A percentile compares a stretch with the other conserved stretches of the same genome.
phyloP scores from a whole-genome alignment of 2,888 invertebrate genomes.

The Xanthia icteritia region DNA sequence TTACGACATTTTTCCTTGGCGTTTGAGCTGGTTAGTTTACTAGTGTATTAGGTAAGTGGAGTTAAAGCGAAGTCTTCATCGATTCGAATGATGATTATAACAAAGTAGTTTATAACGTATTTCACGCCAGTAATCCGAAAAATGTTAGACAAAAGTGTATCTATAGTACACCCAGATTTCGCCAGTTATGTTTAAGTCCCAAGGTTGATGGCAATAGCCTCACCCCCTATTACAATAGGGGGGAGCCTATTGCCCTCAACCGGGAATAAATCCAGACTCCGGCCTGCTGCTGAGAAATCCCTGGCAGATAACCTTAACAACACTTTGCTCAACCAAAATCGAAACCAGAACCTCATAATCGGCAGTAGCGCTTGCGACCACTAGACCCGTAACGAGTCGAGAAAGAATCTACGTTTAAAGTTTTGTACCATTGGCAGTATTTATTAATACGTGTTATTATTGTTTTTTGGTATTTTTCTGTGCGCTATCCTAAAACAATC shows the following conservation, averaged over 20 bases:
- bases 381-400: background rate
- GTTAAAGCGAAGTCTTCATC: slow-evolving; percentile 11
- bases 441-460: fast-evolving
- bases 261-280: background rate
- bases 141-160: background rate
- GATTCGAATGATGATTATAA: background rate
- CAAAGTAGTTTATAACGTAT: background rate
- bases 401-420: background rate
- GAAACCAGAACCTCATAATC: background rate
- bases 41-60: slow-evolving; percentile 11
- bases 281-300: background rate
- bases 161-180: too few species aligned
- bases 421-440: background rate
- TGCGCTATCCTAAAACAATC: background rate
- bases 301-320: background rate
- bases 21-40: slow-evolving; percentile 2
- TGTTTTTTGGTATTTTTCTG: background rate
- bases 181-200: background rate
- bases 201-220: too few species aligned
- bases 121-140: background rate
- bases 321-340: background rate
- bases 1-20: slow-evolving; percentile 46
- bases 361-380: background rate
- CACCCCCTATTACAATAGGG: too few species aligned
- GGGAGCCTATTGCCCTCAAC: background rate